These are phyloP conservation scores for Agrypnus murinus DNA, from an alignment of 2,888 invertebrate genomes.

Conservation along the genomic window DNA sequence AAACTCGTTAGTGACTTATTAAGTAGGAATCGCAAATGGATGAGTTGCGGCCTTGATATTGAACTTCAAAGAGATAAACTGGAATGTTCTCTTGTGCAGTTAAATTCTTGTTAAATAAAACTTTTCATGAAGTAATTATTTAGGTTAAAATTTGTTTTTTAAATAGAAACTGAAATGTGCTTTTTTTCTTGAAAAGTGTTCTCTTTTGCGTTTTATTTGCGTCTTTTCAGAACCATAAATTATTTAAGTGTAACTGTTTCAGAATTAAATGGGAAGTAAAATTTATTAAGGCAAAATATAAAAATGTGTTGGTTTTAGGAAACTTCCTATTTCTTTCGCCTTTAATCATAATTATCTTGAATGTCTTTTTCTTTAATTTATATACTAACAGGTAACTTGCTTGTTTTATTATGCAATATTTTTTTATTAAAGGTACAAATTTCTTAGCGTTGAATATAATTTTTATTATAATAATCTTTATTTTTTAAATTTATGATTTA, in stretches of 20 bases:
- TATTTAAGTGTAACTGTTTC: not conserved
- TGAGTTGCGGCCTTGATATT: slow-evolving; percentile 13
- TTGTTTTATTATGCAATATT: no score
- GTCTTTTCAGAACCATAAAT: not conserved
- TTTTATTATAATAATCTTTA: no score
- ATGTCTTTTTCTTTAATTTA: not conserved
- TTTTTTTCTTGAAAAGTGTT: not conserved
- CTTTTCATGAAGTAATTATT: no score
- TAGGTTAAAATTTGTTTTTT: no score
- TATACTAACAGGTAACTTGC: not conserved
- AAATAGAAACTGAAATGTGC: not conserved
- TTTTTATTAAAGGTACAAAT: no score
- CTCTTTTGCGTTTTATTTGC: not conserved
- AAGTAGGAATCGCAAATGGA: not conserved
- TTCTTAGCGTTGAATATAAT: no score
- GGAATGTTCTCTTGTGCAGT: not conserved
- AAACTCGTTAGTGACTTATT: not conserved
- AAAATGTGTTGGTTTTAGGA: not conserved
- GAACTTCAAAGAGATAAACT: not conserved
- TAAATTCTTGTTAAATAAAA: no score
- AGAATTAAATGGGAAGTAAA: not conserved
- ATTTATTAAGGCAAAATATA: slow-evolving; percentile 3
- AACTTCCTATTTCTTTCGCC: not conserved
- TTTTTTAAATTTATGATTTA: no score
- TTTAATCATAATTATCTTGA: slow-evolving; percentile 17